Percentiles rank a stretch among this genome's conserved stretches.
These are phyloP conservation scores for Acleris cristana DNA, from an alignment of 2,888 invertebrate genomes.

Conservation along the genomic window DNA sequence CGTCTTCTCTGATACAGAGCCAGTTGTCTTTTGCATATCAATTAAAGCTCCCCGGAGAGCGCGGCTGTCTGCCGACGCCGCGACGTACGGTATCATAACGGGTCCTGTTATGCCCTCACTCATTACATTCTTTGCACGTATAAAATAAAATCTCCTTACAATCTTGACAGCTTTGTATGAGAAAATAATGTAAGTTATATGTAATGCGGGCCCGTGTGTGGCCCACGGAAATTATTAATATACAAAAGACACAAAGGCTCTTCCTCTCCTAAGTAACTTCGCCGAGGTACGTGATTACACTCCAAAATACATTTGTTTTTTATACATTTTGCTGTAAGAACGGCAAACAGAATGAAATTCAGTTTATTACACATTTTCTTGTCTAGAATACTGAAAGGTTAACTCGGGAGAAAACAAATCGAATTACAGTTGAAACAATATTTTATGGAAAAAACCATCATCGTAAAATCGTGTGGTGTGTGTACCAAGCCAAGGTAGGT, in stretches of 20 bases:
- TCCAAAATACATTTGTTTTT: constrained; percentile 64
- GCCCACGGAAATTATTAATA: constrained; percentile 72
- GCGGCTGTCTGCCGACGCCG: constrained; percentile 43
- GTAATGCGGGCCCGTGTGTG: constrained; percentile 62
- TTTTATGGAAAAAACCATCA: constrained; percentile 1
- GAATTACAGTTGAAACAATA: constrained; percentile 24
- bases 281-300: constrained; percentile 68
- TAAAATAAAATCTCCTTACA: constrained; percentile 72
- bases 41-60: constrained; percentile 53
- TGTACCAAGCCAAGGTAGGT: too few relatives aligned
- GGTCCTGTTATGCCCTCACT: constrained; percentile 59
- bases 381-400: constrained; percentile 53
- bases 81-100: constrained; percentile 53
- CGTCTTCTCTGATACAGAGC: constrained; percentile 8
- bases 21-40: constrained; percentile 58
- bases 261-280: constrained; percentile 67
- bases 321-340: constrained; percentile 51
- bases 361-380: constrained; percentile 56
- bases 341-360: constrained; percentile 62
- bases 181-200: constrained; percentile 68
- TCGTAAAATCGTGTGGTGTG: too few relatives aligned
- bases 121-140: constrained; percentile 75
- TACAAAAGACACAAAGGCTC: constrained; percentile 70
- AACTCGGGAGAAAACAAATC: constrained; percentile 40
- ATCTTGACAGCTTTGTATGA: constrained; percentile 69